Base-by-base conservation (phyloP, 1,140 invertebrate species). In the Ladona fulva region DNA sequence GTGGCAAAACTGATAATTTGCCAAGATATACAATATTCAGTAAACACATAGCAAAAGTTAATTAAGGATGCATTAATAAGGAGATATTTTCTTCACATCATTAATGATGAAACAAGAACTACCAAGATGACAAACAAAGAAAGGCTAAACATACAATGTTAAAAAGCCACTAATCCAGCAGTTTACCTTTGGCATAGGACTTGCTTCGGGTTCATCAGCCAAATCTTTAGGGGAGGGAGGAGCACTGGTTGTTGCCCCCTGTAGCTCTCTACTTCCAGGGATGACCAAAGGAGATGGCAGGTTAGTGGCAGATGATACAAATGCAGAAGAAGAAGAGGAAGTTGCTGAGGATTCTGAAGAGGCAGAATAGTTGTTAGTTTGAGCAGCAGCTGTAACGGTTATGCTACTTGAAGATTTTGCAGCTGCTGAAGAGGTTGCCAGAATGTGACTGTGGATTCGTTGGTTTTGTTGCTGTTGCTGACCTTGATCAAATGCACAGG, bases 401-500 rank as follows among this genome's bases (percentile, higher is more conserved):
- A 66, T 66, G 52, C 14, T 16, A 22, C 52, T 66, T 66, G n/a
- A 66, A 66, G 52, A 66, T 66, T 66, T 66, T 66, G 12, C n/a
- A 19, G 52, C 52, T 22, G 52, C 52, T 66, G 52, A 16, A 66
- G 52, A 22, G 14, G 52, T 22, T 22, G 14, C 5, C n/a, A 22
- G 14, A 19, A 66, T 16, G 14, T 19, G 52, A 22, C 12, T 66
- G 52, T 66, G 14, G 52, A 19, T 66, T 22, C 52, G 14, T 66
- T 25, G 25, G 25, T 74, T 10, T 42, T 37, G 74, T 77, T 74
- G 77, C 14, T 42, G 78, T 79, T 77, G 75, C 25, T 78, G 76
- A n/a, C 80, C 79, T 74, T 89, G 84, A 84, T 94, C 92, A 78
- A 89, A 90, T 77, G 90, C 89, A 86, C 95, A 97, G 24, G 95